Evolutionary conservation across 2,797 vertebrate species (phyloP).

Genomic region (Orientallactaga sibirica): DNA sequence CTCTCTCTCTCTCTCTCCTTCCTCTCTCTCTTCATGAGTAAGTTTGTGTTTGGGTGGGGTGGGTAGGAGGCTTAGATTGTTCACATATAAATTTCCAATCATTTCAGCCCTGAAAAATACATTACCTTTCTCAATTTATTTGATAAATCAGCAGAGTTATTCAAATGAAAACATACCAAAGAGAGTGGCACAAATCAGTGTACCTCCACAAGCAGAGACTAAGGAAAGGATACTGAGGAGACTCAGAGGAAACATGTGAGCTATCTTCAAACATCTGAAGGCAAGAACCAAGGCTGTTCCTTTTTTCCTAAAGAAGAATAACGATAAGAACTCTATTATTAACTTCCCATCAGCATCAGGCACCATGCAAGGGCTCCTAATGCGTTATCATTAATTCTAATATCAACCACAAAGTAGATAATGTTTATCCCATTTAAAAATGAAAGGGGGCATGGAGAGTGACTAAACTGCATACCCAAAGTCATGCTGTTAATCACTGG

Average conservation of each 20-base stretch:
- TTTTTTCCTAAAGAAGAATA: conserved; percentile 25
- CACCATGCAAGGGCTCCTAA: conserved; percentile 18
- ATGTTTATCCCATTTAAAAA: conserved; percentile 31
- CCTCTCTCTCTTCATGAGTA: too few species aligned
- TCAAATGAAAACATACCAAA: neutral
- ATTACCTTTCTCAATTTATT: neutral
- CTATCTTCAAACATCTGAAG: conserved; percentile 5
- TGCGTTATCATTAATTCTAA: conserved; percentile 59
- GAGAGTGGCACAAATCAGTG: neutral
- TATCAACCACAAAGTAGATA: conserved; percentile 48
- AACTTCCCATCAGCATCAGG: conserved; percentile 32
- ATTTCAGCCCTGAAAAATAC: neutral
- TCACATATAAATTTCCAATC: neutral
- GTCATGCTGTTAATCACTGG: neutral
- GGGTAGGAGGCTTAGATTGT: fast-evolving
- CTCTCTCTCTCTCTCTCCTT: too few species aligned
- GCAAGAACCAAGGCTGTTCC: neutral
- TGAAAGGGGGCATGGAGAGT: neutral
- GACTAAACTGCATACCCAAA: neutral
- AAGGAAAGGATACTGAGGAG: neutral
- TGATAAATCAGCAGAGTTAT: neutral
- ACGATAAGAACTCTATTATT: conserved; percentile 44
- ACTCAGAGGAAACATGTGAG: neutral
- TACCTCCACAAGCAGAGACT: neutral
- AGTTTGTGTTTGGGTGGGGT: too few species aligned